A percentile compares a stretch with the other conserved stretches of the same genome.
These are phyloP conservation scores for Oncorhynchus mykiss DNA, from an alignment of 2,113 vertebrate species.

Conservation along the genomic window DNA sequence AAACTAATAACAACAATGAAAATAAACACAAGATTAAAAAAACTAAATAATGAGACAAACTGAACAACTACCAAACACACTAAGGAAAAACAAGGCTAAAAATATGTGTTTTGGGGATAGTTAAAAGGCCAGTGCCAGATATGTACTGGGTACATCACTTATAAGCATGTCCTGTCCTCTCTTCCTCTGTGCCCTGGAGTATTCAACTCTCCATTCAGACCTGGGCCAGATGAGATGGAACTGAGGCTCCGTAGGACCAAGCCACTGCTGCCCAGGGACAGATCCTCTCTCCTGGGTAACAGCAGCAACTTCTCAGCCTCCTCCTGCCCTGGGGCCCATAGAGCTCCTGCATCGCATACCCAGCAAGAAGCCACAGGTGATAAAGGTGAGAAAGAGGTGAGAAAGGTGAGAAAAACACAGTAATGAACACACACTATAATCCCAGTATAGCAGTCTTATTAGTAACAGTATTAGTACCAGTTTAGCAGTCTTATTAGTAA, in stretches of 20 bases:
- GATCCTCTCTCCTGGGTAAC: constrained; percentile 28
- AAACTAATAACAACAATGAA: no score
- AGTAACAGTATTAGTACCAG: no score
- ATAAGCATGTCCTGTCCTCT: neutral
- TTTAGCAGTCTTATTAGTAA: no score
- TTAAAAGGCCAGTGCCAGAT: no score
- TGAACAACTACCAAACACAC: no score
- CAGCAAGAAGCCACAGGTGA: constrained; percentile 83
- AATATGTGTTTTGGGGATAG: no score
- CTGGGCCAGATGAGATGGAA: constrained; percentile 85
- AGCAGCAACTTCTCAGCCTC: constrained; percentile 24
- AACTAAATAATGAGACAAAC: no score
- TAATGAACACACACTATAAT: no score
- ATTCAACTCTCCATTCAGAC: constrained; percentile 88
- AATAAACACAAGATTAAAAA: no score
- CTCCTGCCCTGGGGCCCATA: constrained; percentile 36
- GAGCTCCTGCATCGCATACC: constrained; percentile 75
- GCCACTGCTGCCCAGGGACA: constrained; percentile 61
- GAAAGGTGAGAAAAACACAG: constrained; percentile 70
- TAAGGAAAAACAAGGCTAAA: no score
- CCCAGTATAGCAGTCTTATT: no score
- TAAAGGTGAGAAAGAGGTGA: neutral
- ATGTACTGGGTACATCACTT: no score
- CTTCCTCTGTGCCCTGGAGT: constrained; percentile 81
- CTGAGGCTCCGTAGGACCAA: constrained; percentile 77